Percentiles rank a stretch among this genome's conserved stretches.
These are phyloP conservation scores for Nephila pilipes DNA, from an alignment of 1,140 invertebrate species.

Conservation along the genomic window DNA sequence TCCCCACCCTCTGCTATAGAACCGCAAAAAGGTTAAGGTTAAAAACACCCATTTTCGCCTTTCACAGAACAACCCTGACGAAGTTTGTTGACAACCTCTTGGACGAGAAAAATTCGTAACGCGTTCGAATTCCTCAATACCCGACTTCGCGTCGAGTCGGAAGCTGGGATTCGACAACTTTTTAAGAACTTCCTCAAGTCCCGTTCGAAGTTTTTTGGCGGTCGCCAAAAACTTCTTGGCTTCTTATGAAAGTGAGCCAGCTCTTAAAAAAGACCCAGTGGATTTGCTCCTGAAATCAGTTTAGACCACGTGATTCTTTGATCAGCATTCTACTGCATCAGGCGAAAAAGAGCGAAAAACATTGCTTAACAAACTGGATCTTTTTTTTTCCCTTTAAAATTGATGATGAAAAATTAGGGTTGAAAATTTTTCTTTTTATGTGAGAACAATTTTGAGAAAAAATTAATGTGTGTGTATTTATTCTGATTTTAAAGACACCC, in stretches of 20 bases:
- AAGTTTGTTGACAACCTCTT: constrained; percentile 6
- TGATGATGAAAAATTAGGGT: neutral
- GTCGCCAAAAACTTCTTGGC: constrained; percentile 26
- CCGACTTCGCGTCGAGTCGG: neutral
- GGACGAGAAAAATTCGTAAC: neutral
- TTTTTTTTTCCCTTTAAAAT: neutral
- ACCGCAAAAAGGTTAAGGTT: neutral
- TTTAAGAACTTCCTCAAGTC: neutral
- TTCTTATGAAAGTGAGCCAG: neutral
- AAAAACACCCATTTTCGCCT: neutral
- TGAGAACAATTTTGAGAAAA: neutral
- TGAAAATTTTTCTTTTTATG: neutral
- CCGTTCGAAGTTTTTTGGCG: neutral
- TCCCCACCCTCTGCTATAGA: neutral
- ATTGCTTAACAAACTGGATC: neutral
- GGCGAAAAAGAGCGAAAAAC: neutral
- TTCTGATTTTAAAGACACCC: neutral
- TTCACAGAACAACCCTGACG: neutral
- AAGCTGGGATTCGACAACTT: neutral
- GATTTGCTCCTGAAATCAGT: constrained; percentile 22
- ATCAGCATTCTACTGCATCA: constrained; percentile 26
- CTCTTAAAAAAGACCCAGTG: constrained; percentile 29
- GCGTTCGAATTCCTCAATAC: neutral
- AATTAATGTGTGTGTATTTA: neutral
- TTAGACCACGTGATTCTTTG: constrained; percentile 16